A percentile compares a stretch with the other conserved stretches of the same genome.
phyloP scores from a whole-genome alignment of 1,140 invertebrate genomes.

The Drosophila nannoptera region DNA sequence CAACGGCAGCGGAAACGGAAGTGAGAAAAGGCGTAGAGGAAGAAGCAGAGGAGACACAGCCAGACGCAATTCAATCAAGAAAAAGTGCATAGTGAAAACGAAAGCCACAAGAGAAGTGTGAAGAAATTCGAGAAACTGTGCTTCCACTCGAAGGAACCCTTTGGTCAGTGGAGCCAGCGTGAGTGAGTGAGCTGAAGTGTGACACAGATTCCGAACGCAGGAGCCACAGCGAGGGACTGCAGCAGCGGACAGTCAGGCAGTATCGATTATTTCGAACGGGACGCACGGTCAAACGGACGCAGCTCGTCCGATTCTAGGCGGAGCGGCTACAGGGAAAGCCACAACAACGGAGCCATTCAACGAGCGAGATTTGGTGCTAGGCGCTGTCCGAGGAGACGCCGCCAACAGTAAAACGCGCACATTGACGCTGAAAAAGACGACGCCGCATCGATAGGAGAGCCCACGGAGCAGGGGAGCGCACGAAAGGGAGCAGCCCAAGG shows the following conservation, averaged over 20 bases:
- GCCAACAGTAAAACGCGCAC: constrained; percentile 42
- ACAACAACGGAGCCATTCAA: constrained; percentile 78
- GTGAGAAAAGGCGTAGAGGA: constrained; percentile 13
- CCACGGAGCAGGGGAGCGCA: background rate
- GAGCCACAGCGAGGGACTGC: constrained; percentile 1
- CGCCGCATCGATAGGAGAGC: constrained; percentile 69
- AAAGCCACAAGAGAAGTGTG: constrained; percentile 46
- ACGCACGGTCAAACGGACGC: constrained; percentile 15
- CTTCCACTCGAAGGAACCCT: background rate
- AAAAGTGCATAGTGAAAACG: constrained; percentile 63
- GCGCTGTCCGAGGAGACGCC: constrained; percentile 49
- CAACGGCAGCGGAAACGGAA: constrained; percentile 12
- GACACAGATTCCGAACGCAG: constrained; percentile 40
- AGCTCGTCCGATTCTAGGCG: constrained; percentile 55
- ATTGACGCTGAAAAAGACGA: constrained; percentile 63
- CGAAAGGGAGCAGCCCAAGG: background rate
- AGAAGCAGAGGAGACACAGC: constrained; percentile 9
- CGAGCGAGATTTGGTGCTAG: constrained; percentile 51
- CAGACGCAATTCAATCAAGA: constrained; percentile 3
- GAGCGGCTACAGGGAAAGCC: constrained; percentile 51
- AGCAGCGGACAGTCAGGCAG: background rate
- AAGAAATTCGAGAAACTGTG: background rate
- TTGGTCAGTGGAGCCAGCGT: background rate
- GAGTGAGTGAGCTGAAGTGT: constrained; percentile 4
- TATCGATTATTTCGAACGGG: constrained; percentile 27